phyloP scores from a whole-genome alignment of 2,888 invertebrate genomes.

The Notodonta ziczac region DNA sequence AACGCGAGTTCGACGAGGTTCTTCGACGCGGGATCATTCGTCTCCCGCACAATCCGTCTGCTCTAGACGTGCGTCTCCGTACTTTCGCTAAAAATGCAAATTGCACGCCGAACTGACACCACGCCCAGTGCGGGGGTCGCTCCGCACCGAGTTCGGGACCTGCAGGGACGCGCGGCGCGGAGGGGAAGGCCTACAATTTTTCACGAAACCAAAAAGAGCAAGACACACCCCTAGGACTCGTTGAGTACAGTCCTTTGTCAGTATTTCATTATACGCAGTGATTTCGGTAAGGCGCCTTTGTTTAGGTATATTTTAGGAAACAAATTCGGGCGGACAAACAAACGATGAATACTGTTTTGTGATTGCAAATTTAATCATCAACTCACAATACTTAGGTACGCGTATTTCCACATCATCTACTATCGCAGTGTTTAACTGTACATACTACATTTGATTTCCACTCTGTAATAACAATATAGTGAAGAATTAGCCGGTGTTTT shows the following conservation, averaged over 20 bases:
- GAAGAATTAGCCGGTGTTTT: too few relatives aligned
- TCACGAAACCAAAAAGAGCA: slow-evolving; percentile 76
- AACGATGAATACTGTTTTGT: not conserved
- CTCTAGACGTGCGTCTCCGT: slow-evolving; percentile 72
- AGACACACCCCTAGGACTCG: slow-evolving; percentile 71
- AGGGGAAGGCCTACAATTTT: slow-evolving; percentile 66
- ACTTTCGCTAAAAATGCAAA: slow-evolving; percentile 83
- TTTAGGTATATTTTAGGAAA: slow-evolving; percentile 13
- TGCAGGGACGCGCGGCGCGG: slow-evolving; percentile 49
- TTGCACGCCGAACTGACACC: slow-evolving; percentile 72
- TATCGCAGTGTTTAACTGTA: too few relatives aligned
- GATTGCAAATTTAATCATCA: slow-evolving; percentile 7
- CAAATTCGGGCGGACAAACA: not conserved
- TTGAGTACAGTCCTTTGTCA: slow-evolving; percentile 54
- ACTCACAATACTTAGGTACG: slow-evolving; percentile 6
- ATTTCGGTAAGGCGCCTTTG: slow-evolving; percentile 48
- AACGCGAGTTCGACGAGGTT: slow-evolving; percentile 47
- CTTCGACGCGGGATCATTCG: slow-evolving; percentile 69
- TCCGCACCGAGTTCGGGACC: slow-evolving; percentile 60
- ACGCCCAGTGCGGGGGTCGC: slow-evolving; percentile 63
- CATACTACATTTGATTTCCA: too few relatives aligned
- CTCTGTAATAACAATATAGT: too few relatives aligned
- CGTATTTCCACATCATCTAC: not conserved
- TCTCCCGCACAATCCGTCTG: slow-evolving; percentile 76
- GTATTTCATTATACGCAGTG: slow-evolving; percentile 61